Base-by-base conservation (phyloP, 1,140 invertebrate genomes). In the Drosophila nebulosa region DNA sequence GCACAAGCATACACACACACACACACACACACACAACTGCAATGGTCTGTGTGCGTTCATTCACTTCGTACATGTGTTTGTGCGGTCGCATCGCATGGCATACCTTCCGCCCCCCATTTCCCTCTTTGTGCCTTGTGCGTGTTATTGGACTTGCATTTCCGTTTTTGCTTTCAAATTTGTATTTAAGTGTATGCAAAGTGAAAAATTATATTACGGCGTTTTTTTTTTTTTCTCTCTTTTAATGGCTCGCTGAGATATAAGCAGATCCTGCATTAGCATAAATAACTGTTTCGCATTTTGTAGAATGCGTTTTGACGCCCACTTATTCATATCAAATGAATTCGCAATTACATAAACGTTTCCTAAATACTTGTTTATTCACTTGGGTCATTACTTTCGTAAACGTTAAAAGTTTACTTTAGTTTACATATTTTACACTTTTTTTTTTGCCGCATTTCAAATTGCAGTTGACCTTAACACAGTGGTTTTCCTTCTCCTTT, bases 131-230 rank as follows among this genome's bases (percentile, higher is more conserved):
- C 24, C 56, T 10, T 46, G 16, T 18, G 39, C 39, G 39, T 72
- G 67, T 70, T 72, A 79, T 79, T 76, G 66, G 78, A 65, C 83
- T 69, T 79, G 62, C 76, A 62, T 65, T 79, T 74, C 66, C 74
- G 69, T 35, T 67, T 69, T 79, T 65, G 63, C 62, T 62, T 79
- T 66, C 30, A 67, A 77, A 66, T 80, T 66, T 80, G 39, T 46
- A 21, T 46, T 21, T 46, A 46, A 46, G 39, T 46, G 64, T 71
- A 81, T 72, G 56, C 66, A 69, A 72, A 75, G 53, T 66, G 59
- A 55, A 51, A 64, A 73, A 74, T 74, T 66, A 63, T 56, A 68
- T 75, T 84, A 84, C 76, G 72, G 7, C 10, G 21, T 75, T 71
- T 59, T 56, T 74, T 78, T 84, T 32, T 30, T 30, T 32, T 12